Conservation (phyloP, 1,140 invertebrate genomes). For the Pseudomyrmex concolor region DNA sequence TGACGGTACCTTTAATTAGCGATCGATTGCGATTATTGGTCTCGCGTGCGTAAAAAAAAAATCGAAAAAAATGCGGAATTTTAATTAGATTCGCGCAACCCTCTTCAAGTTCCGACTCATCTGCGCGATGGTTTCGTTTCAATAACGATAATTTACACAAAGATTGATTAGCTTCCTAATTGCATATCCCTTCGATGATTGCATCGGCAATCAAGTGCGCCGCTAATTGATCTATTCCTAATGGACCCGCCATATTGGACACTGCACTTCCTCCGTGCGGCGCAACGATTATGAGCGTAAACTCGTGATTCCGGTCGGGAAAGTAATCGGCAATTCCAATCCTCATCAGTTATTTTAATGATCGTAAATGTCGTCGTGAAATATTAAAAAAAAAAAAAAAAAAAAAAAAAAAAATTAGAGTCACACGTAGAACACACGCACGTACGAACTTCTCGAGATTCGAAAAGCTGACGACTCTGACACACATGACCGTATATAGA, state of each 20-base stretch:
- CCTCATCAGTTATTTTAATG: too few species aligned
- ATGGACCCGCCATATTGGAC: conserved; percentile 56
- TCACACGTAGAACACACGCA: neutral
- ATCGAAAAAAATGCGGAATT: too few species aligned
- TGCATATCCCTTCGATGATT: conserved; percentile 61
- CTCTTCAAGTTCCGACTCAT: neutral
- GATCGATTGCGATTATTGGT: too few species aligned
- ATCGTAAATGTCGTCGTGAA: too few species aligned
- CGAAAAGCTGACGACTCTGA: conserved; percentile 59
- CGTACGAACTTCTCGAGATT: neutral
- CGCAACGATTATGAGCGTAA: neutral
- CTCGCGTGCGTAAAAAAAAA: too few species aligned
- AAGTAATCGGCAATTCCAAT: conserved; percentile 42
- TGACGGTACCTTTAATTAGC: neutral
- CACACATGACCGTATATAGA: conserved; percentile 80
- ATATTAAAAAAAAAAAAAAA: neutral
- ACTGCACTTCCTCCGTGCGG: conserved; percentile 57
- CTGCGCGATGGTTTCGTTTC: too few species aligned
- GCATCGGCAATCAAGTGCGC: conserved; percentile 64
- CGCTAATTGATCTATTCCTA: conserved; percentile 73
- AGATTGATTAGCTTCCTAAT: conserved; percentile 63
- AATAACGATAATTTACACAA: neutral
- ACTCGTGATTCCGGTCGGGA: conserved; percentile 43
- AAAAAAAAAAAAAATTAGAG: conserved; percentile 1
- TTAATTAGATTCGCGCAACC: neutral